These are phyloP conservation scores for Liodrosophila aerea DNA, from an alignment of 2,888 invertebrate species.

Conservation along the genomic window DNA sequence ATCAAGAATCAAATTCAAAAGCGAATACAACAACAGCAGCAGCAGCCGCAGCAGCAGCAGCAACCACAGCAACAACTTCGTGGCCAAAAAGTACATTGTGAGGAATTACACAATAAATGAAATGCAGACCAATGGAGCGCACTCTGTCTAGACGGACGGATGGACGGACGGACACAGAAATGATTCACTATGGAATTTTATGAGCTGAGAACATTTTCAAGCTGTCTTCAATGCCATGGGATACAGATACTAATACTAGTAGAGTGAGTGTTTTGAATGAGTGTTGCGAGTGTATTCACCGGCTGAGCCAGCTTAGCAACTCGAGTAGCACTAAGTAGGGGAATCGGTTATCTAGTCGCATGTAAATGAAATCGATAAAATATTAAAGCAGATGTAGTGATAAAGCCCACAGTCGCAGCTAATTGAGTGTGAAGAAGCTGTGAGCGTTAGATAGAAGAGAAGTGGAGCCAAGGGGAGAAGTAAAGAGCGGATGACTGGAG, in stretches of 20 bases:
- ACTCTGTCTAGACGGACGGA: conserved; percentile 14
- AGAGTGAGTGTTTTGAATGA: conserved; percentile 8
- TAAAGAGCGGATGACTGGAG: conserved; percentile 16
- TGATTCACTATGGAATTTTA: conserved; percentile 77
- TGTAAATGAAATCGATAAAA: conserved; percentile 75
- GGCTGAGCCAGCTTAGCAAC: conserved; percentile 42
- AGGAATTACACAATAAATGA: conserved; percentile 77
- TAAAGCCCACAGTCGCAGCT: conserved; percentile 42
- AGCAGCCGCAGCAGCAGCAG: too few species aligned
- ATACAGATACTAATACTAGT: conserved; percentile 25
- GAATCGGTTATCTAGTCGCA: conserved; percentile 44
- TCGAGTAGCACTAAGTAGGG: conserved; percentile 50
- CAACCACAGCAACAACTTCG: conserved; percentile 65
- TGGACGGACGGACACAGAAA: conserved; percentile 40
- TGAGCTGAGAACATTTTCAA: conserved; percentile 76
- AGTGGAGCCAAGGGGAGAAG: not conserved
- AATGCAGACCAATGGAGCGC: conserved; percentile 72
- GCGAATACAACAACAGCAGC: conserved; percentile 54
- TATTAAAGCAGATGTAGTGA: conserved; percentile 62
- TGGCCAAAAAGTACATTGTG: conserved; percentile 70
- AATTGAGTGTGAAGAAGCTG: conserved; percentile 76
- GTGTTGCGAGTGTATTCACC: conserved; percentile 27
- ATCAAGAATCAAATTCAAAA: conserved; percentile 78
- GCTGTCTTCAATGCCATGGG: conserved; percentile 57
- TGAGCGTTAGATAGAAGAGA: conserved; percentile 9